These are phyloP conservation scores for Danio aesculapii DNA, from an alignment of 2,797 vertebrate species.

Conservation along the genomic window DNA sequence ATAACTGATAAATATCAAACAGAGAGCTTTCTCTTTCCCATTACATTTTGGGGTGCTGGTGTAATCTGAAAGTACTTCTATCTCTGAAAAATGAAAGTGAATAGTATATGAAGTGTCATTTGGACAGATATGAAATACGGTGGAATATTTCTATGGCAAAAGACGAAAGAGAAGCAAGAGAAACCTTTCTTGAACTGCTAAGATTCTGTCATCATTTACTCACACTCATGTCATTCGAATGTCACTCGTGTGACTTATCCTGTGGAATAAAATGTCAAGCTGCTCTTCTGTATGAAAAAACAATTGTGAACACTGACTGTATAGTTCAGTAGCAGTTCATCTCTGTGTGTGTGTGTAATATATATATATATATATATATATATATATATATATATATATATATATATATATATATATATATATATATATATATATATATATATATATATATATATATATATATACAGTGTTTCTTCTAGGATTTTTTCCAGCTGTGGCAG, in stretches of 20 bases:
- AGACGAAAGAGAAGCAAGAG: background rate
- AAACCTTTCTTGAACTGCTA: constrained; percentile 18
- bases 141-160: background rate
- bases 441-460: no score
- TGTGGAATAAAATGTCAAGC: constrained; percentile 7
- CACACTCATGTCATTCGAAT: background rate
- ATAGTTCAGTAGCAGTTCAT: background rate
- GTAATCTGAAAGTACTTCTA: constrained; percentile 18
- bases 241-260: background rate
- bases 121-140: background rate
- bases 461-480: no score
- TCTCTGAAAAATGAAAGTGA: constrained; percentile 14
- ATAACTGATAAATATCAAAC: constrained; percentile 12
- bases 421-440: no score
- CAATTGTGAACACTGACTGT: background rate
- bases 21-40: background rate
- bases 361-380: no score
- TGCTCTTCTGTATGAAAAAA: background rate
- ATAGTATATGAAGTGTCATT: background rate
- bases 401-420: no score
- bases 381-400: no score
- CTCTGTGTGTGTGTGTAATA: background rate
- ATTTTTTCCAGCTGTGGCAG: no score
- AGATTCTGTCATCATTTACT: constrained; percentile 4
- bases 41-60: background rate